A percentile compares a stretch with the other conserved stretches of the same genome.
These are phyloP conservation scores for Caenorhabditis drosophilae DNA, from an alignment of 2,888 invertebrate species.

Conservation along the genomic window DNA sequence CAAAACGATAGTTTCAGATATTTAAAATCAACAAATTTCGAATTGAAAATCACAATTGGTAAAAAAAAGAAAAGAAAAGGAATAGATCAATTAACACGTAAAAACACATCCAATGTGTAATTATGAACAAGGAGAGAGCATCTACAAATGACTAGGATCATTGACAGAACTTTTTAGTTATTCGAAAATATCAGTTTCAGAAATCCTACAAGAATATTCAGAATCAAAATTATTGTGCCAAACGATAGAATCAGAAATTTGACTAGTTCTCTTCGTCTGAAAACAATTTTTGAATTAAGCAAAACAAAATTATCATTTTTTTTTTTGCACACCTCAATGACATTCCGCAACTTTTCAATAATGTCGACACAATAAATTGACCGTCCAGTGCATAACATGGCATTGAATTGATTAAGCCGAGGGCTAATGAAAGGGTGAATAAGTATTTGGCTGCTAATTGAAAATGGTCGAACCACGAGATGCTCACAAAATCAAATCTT, in stretches of 20 bases:
- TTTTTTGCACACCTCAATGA: constrained; percentile 9
- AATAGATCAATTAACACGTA: neutral
- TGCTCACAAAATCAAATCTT: constrained; percentile 18
- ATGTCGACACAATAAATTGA: constrained; percentile 80
- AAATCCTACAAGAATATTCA: constrained; percentile 53
- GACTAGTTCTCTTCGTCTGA: constrained; percentile 43
- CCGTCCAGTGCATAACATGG: constrained; percentile 94
- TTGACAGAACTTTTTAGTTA: neutral
- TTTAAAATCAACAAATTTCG: too few relatives aligned
- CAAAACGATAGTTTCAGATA: too few relatives aligned
- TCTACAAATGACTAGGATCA: neutral
- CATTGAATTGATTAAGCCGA: constrained; percentile 87
- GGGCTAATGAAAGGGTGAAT: constrained; percentile 83
- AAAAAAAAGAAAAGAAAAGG: constrained; percentile 5
- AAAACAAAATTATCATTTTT: constrained; percentile 1
- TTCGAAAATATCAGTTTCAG: constrained; percentile 20
- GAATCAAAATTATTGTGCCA: constrained; percentile 42
- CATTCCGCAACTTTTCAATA: constrained; percentile 42
- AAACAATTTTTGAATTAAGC: constrained; percentile 7
- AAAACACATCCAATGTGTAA: neutral
- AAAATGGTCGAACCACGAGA: constrained; percentile 33
- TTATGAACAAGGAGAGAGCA: neutral
- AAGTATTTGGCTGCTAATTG: constrained; percentile 55
- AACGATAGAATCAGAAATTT: constrained; percentile 36
- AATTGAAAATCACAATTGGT: too few relatives aligned